Percentiles rank a stretch among this genome's conserved stretches.
These are phyloP conservation scores for Galbula dea DNA, from an alignment of 2,113 vertebrate species.

Conservation along the genomic window DNA sequence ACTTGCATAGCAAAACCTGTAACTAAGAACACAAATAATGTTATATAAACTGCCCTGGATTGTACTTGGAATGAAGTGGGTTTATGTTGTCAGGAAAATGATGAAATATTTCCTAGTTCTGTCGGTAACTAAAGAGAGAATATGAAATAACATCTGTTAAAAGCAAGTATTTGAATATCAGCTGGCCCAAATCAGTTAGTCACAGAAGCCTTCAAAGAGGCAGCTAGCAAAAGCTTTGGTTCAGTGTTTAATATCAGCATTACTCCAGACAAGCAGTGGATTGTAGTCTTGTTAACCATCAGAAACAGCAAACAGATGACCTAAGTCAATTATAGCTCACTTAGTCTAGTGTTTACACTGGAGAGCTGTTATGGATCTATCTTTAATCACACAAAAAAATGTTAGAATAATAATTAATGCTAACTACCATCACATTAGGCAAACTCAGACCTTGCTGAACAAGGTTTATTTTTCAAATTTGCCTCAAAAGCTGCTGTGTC, in stretches of 20 bases:
- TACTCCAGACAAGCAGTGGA: accelerated
- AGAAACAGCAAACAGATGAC: not conserved
- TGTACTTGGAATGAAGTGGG: not conserved
- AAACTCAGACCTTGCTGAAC: not conserved
- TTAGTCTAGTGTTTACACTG: not conserved
- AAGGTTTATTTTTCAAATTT: not conserved
- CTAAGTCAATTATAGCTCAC: not conserved
- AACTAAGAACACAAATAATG: not conserved
- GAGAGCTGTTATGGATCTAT: not conserved
- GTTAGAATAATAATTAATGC: not conserved
- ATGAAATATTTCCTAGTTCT: not conserved
- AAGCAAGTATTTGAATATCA: not conserved
- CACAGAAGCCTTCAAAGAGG: not conserved
- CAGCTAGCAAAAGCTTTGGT: not conserved
- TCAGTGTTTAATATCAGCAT: not conserved
- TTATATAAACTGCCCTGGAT: not conserved
- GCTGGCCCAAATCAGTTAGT: not conserved
- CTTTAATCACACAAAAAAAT: not conserved
- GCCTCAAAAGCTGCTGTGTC: not conserved
- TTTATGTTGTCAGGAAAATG: not conserved
- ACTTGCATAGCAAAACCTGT: not conserved
- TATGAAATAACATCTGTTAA: not conserved
- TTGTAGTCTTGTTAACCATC: not conserved
- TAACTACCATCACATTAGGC: not conserved
- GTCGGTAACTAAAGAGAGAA: not conserved